Evolutionary conservation across 1,140 invertebrate species (phyloP).

Genomic region (Ceratosolen solmsi): DNA sequence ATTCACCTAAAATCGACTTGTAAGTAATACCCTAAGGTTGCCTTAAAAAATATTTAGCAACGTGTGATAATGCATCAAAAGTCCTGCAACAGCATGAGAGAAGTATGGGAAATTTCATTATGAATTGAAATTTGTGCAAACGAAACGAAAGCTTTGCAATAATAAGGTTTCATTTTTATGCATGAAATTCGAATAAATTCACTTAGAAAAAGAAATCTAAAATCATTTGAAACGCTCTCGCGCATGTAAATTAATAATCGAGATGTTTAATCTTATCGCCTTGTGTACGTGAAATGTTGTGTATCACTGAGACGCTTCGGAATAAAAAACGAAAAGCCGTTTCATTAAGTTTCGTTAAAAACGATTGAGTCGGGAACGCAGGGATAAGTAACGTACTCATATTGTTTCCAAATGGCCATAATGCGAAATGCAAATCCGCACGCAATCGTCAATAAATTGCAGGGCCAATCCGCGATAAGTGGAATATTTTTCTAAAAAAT

Average conservation of each 20-base stretch:
- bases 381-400: not conserved
- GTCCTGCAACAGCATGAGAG: not conserved
- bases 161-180: not conserved
- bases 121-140: not conserved
- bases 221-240: not conserved
- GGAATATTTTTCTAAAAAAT: conserved; percentile 1
- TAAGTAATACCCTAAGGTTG: too few species aligned
- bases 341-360: not conserved
- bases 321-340: not conserved
- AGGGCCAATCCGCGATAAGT: not conserved
- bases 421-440: not conserved
- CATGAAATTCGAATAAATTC: not conserved
- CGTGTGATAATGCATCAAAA: too few species aligned
- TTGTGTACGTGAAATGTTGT: not conserved
- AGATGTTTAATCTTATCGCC: conserved; percentile 1
- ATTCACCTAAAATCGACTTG: too few species aligned
- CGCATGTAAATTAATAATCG: not conserved
- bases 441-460: not conserved
- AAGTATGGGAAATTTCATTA: not conserved
- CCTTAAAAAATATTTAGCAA: too few species aligned
- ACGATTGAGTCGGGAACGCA: not conserved
- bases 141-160: too few species aligned
- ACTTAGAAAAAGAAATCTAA: not conserved
- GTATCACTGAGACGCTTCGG: not conserved
- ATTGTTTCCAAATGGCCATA: not conserved